A percentile compares a stretch with the other conserved stretches of the same genome.
Conservation (phyloP, 2,797 vertebrate species). For the Rhabdomys pumilio region DNA sequence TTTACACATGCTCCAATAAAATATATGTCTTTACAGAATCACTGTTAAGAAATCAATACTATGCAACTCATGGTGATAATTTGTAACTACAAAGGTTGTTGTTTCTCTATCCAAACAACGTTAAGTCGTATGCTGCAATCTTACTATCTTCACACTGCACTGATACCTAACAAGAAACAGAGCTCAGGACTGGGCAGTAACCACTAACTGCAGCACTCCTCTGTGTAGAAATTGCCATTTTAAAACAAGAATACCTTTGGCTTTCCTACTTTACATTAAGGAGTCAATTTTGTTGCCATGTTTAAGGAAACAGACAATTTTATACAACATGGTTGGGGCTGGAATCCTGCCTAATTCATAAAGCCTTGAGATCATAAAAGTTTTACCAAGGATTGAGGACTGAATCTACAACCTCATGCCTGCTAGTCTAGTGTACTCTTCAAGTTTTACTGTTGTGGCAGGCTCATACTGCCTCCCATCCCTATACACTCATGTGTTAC, state of each 20-base stretch:
- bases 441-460: neutral
- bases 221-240: conserved; percentile 13
- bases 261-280: conserved; percentile 24
- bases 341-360: conserved; percentile 15
- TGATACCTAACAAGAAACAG: neutral
- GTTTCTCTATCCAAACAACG: conserved; percentile 12
- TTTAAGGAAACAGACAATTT: conserved; percentile 60
- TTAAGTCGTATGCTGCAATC: neutral
- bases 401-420: neutral
- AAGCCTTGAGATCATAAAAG: conserved; percentile 5
- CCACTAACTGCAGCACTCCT: neutral
- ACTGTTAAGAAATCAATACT: neutral
- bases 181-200: neutral
- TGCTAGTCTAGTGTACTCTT: neutral
- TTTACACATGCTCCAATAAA: neutral
- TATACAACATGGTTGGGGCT: neutral
- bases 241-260: conserved; percentile 9
- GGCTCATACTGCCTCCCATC: conserved; percentile 17
- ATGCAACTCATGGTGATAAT: too few species aligned
- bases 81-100: conserved; percentile 13
- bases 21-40: neutral
- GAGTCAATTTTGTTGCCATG: conserved; percentile 26
- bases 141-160: neutral
- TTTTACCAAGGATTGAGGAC: neutral
- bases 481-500: neutral